Base-by-base conservation (phyloP, 2,797 vertebrate species). In the Selene dorsalis region DNA sequence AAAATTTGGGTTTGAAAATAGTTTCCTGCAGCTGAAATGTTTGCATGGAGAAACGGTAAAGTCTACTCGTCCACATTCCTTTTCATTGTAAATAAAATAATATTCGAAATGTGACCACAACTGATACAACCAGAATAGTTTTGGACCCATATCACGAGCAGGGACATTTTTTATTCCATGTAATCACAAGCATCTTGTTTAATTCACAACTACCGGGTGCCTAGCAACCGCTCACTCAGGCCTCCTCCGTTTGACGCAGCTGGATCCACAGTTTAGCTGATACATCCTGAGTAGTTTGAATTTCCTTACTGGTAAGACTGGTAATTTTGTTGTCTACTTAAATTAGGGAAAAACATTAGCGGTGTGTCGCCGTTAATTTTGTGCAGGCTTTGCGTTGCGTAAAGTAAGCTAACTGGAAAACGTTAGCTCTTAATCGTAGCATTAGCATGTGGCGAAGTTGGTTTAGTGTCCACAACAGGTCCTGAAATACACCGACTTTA, bases 1-100 rank as follows among this genome's bases (percentile, higher is more conserved):
- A 24, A 39, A 35, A 73, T n/a, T 22, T 50, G 17, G 2, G 13
- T 64, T 58, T 73, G 16, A 66, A 68, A 79, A 26, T 8, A 35
- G 32, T 14, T 38, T 67, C 28, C 4, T 53, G 1, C 4, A 13
- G 20, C 41, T 56, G 1, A 28, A 47, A 41, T 75, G 0, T 39
- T 61, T 84, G 53, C n/a, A 30, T 7, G 32, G 47, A 48, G 20
- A 20, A 18, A 53, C 5, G 10, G 17, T 35, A 7, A 55, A 1
- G 35, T 70, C 45, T 56, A 24, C 3, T 55, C 22, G 26, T 0
- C 60, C 1, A 9, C 0, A 59, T 48, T 38, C 62, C 20, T 63
- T n/a, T 12, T 24, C 7, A 56, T 53, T 64, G 17, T 7, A n/a
- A 18, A 6, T 39, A 5, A 38, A 47, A 30, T 30, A 47, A 30